These are phyloP conservation scores for Dinoponera quadriceps DNA, from an alignment of 1,140 invertebrate genomes.

Conservation along the genomic window DNA sequence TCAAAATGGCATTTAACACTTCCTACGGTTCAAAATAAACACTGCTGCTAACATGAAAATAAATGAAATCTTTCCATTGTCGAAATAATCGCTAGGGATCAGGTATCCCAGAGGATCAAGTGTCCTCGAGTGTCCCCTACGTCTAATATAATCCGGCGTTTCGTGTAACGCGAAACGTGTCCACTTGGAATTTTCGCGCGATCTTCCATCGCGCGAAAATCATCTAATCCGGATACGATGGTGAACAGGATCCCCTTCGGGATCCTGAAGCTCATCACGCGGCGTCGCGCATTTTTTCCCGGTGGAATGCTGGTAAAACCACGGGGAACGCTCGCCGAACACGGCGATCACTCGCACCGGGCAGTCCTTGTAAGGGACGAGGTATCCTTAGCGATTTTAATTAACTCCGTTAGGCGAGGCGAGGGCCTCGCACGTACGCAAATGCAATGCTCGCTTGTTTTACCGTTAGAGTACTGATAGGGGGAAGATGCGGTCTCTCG, in stretches of 20 bases:
- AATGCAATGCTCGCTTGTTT: constrained; percentile 63
- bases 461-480: constrained; percentile 73
- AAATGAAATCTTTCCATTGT: too few relatives aligned
- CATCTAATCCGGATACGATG: constrained; percentile 11
- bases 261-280: constrained; percentile 22
- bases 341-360: constrained; percentile 20
- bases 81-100: too few relatives aligned
- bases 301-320: constrained; percentile 40
- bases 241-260: constrained; percentile 25
- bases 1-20: too few relatives aligned
- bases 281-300: background rate
- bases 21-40: too few relatives aligned
- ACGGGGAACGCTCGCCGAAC: constrained; percentile 21
- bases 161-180: too few relatives aligned
- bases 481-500: constrained; percentile 62
- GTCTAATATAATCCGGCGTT: too few relatives aligned
- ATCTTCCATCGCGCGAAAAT: background rate
- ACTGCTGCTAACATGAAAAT: too few relatives aligned
- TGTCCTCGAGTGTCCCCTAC: too few relatives aligned
- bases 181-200: too few relatives aligned
- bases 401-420: constrained; percentile 73
- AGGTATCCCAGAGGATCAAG: too few relatives aligned
- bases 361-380: constrained; percentile 68
- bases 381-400: constrained; percentile 75
- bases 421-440: constrained; percentile 67